phyloP scores from a whole-genome alignment of 92 coral and sea anemone species.

The Parazoanthus swiftii region DNA sequence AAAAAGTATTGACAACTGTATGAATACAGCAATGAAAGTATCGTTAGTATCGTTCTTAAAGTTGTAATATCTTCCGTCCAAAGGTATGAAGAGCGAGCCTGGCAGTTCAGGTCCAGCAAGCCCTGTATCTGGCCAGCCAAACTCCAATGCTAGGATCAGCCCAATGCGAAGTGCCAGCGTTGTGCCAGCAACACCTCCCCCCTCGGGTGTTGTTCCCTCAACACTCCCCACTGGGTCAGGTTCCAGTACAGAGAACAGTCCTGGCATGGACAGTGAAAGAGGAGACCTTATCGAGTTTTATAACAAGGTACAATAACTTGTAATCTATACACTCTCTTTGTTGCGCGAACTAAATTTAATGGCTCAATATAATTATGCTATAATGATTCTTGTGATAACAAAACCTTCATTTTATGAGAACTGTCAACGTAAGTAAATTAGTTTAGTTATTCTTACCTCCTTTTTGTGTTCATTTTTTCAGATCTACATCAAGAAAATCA shows the following conservation, averaged over 20 bases:
- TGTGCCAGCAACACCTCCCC: slow-evolving; percentile 89
- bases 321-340: neutral
- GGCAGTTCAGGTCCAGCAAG: slow-evolving; percentile 86
- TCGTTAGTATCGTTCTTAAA: neutral
- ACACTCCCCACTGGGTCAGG: slow-evolving; percentile 50
- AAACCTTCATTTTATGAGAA: too few relatives aligned
- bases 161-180: slow-evolving; percentile 81
- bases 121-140: slow-evolving; percentile 63
- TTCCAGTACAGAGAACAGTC: slow-evolving; percentile 84
- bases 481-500: slow-evolving; percentile 89
- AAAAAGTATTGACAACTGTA: neutral
- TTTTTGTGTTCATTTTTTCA: slow-evolving; percentile 34
- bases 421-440: too few relatives aligned
- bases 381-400: too few relatives aligned
- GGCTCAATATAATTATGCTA: too few relatives aligned
- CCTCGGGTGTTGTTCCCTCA: slow-evolving; percentile 47
- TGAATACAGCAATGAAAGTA: neutral
- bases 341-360: neutral
- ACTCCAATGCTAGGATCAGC: slow-evolving; percentile 79
- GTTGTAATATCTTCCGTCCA: neutral
- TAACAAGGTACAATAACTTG: slow-evolving; percentile 66
- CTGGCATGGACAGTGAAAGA: slow-evolving; percentile 77
- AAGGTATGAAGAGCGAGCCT: slow-evolving; percentile 70
- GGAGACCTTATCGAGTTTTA: slow-evolving; percentile 97
- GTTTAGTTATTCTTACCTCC: too few relatives aligned